Conservation (phyloP, 2,888 invertebrate genomes). For the Thymelicus acteon region DNA sequence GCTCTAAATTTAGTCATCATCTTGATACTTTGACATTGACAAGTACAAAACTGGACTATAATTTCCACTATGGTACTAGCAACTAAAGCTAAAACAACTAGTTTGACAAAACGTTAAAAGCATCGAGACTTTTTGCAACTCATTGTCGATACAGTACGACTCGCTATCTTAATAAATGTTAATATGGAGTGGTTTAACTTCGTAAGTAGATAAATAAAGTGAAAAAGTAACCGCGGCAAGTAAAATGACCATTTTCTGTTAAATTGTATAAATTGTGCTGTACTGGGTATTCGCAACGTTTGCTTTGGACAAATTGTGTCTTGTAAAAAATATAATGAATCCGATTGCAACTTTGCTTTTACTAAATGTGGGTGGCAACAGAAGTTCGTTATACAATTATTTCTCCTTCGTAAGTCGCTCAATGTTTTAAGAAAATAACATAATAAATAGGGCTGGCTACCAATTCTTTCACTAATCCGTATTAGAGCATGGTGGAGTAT, state of each 20-base stretch:
- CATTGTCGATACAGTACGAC: background rate
- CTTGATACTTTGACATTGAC: too few relatives aligned
- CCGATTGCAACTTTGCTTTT: too few relatives aligned
- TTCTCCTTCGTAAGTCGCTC: too few relatives aligned
- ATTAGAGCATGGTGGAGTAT: too few relatives aligned
- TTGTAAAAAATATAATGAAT: background rate
- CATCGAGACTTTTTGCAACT: background rate
- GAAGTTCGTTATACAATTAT: too few relatives aligned
- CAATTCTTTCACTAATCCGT: too few relatives aligned
- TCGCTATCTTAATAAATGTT: constrained; percentile 8
- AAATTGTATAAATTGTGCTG: constrained; percentile 5
- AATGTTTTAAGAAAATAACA: too few relatives aligned
- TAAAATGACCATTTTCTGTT: constrained; percentile 7
- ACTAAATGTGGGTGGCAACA: too few relatives aligned
- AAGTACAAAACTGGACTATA: background rate
- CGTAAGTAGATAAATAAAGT: background rate
- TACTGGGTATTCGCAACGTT: background rate
- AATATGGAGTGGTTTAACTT: background rate
- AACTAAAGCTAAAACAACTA: background rate
- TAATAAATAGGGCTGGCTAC: too few relatives aligned
- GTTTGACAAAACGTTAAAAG: constrained; percentile 1
- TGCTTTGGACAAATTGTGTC: background rate
- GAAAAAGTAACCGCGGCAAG: background rate
- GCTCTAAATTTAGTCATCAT: too few relatives aligned
- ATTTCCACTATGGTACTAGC: too few relatives aligned